phyloP scores from a whole-genome alignment of 2,113 vertebrate genomes.

The Alaudala cheleensis region DNA sequence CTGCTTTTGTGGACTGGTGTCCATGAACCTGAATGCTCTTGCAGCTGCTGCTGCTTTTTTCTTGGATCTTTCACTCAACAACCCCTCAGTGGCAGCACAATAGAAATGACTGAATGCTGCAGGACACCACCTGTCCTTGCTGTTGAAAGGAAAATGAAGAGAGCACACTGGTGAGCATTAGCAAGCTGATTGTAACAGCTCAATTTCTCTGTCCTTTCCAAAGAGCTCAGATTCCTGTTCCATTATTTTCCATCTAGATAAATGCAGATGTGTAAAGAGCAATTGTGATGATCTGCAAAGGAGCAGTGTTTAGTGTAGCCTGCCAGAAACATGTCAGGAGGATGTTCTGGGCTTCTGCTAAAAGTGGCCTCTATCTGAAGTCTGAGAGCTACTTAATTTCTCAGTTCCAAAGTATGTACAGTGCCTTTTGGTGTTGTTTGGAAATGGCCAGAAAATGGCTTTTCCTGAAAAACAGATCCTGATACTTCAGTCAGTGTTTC shows the following conservation, averaged over 20 bases:
- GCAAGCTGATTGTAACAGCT: not conserved
- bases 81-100: not conserved
- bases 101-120: not conserved
- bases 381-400: not conserved
- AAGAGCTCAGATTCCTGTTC: not conserved
- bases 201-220: not conserved
- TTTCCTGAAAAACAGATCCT: not conserved
- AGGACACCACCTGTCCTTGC: not conserved
- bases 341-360: not conserved
- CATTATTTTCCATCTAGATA: not conserved
- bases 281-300: not conserved
- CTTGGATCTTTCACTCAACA: not conserved
- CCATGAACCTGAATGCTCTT: not conserved
- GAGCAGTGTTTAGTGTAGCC: not conserved
- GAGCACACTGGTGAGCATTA: accelerated
- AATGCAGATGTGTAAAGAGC: not conserved
- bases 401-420: not conserved
- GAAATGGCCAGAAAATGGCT: not conserved
- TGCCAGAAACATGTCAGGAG: not conserved
- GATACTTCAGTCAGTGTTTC: not conserved
- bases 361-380: not conserved
- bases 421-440: not conserved
- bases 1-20: not conserved
- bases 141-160: not conserved
- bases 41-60: not conserved